Base-by-base conservation (phyloP, 2,113 vertebrate genomes). In the Xiphias gladius region DNA sequence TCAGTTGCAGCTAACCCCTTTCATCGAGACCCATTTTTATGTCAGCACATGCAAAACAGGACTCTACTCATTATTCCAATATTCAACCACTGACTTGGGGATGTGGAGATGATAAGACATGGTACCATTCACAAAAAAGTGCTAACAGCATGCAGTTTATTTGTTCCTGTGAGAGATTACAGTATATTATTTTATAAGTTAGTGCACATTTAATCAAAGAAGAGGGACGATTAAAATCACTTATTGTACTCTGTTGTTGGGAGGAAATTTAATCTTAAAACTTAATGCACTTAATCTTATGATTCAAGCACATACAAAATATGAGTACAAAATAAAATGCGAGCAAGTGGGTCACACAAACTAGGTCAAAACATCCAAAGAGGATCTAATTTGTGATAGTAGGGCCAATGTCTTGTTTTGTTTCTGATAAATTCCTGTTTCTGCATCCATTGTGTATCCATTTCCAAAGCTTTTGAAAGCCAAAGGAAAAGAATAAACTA, bases 321-420 rank as follows among this genome's bases (percentile, higher is more conserved):
- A 68, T 48, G 35, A 74, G 58, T 54, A 64, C n/a, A 57, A 76
- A 85, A 75, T 57, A 74, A 46, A 78, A 46, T 37, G 30, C 26
- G 11, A 83, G 74, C 79, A 79, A 89, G 76, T 77, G 79, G 84
- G 81, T 92, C 84, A 79, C n/a, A 48, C 79, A 83, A 89, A 87
- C 50, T 86, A 62, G 84, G 80, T 92, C 76, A 88, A 85, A 89
- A 88, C 59, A 83, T 71, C 57, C 12, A 26, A 89, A 80, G 76
- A 83, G 61, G 57, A 84, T 83, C 24, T 86, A 55, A 85, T 86
- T 89, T 83, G 80, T 76, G 59, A 83, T 48, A 69, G 26, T 79
- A 82, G 16, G 78, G 32, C 76, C 46, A 19, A 32, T 79, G 58
- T 76, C 24, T 41, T 88, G 69, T 87, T 87, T 87, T 84, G 61